Evolutionary conservation across 2,113 vertebrate genomes (phyloP), one percentile per base, ranked within the genome.

Genomic region (Siniperca chuatsi): DNA sequence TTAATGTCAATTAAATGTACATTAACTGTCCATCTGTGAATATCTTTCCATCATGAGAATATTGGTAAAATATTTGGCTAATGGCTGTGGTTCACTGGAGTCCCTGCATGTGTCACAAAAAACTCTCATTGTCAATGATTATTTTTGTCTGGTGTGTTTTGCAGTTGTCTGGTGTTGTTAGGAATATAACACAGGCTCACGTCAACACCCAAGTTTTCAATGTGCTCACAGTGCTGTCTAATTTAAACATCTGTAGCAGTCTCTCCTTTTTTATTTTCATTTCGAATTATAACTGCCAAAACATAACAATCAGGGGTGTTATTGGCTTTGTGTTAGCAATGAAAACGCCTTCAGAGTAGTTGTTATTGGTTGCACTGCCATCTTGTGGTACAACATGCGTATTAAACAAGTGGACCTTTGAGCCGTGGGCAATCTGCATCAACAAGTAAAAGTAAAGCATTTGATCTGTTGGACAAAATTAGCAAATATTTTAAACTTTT

Each of bases 361-460:
- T 55, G 10, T 8, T 44, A 37, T 16, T 61, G 57, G 50, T 80
- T 42, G 85, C 54, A 82, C 35, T 46, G 8, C 82, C 89, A 75
- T 60, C 86, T 84, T 84, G 84, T 90, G 87, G 90, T 52, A 8
- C 13, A 82, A 60, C 35, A 25, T 13, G 35, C 2, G 10, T 61
- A 89, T 66, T 85, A 61, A 79, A 90, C 1, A 25, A 29, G 33
- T 11, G 35, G 8, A 9, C 4, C 18, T 48, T 15, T 4, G 9
- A 46, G 37, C n/a, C 57, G 1, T 25, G 25, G 55, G 21, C 42
- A 75, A 76, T 29, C 9, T 52, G 11, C 3, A 48, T 70, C 35
- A 33, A 21, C 1, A 64, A 8, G 7, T 13, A 54, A 8, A 23
- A 69, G 1, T 8, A 21, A 77, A 75, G 50, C 10, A 55, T 35